These are phyloP conservation scores for Epinephelus coioides DNA, from an alignment of 2,797 vertebrate genomes.

Conservation along the genomic window DNA sequence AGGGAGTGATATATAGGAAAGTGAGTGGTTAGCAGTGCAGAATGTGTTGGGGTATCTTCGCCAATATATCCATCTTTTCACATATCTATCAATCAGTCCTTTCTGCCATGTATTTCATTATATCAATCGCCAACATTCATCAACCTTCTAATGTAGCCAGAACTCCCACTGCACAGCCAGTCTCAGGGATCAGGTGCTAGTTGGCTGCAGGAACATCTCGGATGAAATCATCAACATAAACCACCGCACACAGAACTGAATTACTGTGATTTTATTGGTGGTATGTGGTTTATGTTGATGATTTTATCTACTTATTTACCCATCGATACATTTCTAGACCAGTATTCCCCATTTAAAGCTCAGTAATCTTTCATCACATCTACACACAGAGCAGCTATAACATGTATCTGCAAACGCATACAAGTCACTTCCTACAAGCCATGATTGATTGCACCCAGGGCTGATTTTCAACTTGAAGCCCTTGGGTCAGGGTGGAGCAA, in stretches of 20 bases:
- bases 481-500: slow-evolving; percentile 45
- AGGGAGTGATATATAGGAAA: slow-evolving; percentile 33
- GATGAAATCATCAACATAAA: too few relatives aligned
- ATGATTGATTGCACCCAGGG: slow-evolving; percentile 60
- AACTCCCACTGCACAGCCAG: too few relatives aligned
- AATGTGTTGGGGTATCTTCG: slow-evolving; percentile 32
- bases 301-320: background rate
- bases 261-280: too few relatives aligned
- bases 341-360: slow-evolving; percentile 1
- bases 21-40: slow-evolving; percentile 18
- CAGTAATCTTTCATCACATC: slow-evolving; percentile 15
- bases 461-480: slow-evolving; percentile 65
- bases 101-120: background rate
- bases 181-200: too few relatives aligned
- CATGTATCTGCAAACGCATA: slow-evolving; percentile 9
- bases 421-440: slow-evolving; percentile 14
- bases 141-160: background rate
- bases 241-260: too few relatives aligned
- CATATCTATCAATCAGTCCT: slow-evolving; percentile 9
- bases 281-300: too few relatives aligned
- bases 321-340: slow-evolving; percentile 18
- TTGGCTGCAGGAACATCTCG: too few relatives aligned
- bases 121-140: slow-evolving; percentile 16
- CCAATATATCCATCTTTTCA: slow-evolving; percentile 18
- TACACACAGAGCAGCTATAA: background rate